A percentile compares a stretch with the other conserved stretches of the same genome.
These are phyloP conservation scores for Hololepta plana DNA, from an alignment of 2,888 invertebrate genomes.

Conservation along the genomic window DNA sequence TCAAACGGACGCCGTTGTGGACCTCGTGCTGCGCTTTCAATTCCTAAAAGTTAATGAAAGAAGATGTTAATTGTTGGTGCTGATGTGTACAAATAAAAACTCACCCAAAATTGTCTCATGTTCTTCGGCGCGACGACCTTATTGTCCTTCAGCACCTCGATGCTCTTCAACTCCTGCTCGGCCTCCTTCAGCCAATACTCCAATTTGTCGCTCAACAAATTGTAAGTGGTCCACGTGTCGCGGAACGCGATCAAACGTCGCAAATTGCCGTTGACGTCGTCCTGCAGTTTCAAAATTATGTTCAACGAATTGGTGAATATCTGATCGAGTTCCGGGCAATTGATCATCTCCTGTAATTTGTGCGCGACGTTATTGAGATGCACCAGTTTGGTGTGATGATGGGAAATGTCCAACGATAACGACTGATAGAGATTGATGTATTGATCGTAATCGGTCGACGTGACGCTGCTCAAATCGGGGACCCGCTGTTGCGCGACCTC, in stretches of 20 bases:
- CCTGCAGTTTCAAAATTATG: conserved; percentile 52
- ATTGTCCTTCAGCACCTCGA: conserved; percentile 43
- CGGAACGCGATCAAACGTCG: conserved; percentile 55
- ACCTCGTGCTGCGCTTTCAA: conserved; percentile 75
- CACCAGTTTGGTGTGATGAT: conserved; percentile 60
- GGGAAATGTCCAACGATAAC: conserved; percentile 56
- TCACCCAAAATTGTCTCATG: conserved; percentile 66
- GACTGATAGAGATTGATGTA: conserved; percentile 71
- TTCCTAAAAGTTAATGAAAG: conserved; percentile 31
- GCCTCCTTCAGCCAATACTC: conserved; percentile 61
- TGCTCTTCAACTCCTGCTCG: conserved; percentile 46
- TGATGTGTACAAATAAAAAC: conserved; percentile 10
- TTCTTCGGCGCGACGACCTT: conserved; percentile 45
- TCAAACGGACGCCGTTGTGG: conserved; percentile 56
- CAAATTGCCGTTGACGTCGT: conserved; percentile 55
- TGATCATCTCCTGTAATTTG: conserved; percentile 53
- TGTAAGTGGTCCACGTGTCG: conserved; percentile 62
- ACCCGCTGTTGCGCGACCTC: conserved; percentile 69
- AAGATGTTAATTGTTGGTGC: conserved; percentile 1
- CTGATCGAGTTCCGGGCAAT: conserved; percentile 55
- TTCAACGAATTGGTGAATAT: conserved; percentile 56
- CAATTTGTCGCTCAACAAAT: conserved; percentile 50
- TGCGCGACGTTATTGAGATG: conserved; percentile 56
- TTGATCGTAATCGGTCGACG: conserved; percentile 68
- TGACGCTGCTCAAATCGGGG: conserved; percentile 62